phyloP scores from a whole-genome alignment of 2,888 invertebrate species.

The Alitta virens region DNA sequence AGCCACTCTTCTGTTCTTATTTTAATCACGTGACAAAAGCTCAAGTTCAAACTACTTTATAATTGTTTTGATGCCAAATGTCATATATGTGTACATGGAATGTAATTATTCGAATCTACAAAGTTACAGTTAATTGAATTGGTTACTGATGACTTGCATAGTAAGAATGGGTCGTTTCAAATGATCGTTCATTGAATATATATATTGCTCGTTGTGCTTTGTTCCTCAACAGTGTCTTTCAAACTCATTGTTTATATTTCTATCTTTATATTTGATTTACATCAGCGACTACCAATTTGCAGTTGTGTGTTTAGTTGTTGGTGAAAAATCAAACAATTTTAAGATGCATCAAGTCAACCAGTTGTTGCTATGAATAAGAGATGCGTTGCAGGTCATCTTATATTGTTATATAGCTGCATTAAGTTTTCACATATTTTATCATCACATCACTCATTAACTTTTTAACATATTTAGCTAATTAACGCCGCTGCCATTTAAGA shows the following conservation, averaged over 20 bases:
- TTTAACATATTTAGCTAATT: too few relatives aligned
- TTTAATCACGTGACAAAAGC: conserved; percentile 17
- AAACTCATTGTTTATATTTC: conserved; percentile 18
- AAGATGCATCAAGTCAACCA: neutral
- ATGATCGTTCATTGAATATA: conserved; percentile 7
- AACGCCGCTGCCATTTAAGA: too few relatives aligned
- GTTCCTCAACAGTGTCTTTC: conserved; percentile 18
- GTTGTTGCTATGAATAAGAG: too few relatives aligned
- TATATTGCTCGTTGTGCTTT: conserved; percentile 18
- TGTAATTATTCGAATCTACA: conserved; percentile 15
- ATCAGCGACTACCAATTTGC: conserved; percentile 13
- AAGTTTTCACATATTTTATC: too few relatives aligned
- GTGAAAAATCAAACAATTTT: conserved; percentile 1
- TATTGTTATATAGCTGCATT: too few relatives aligned
- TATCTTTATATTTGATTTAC: conserved; percentile 20
- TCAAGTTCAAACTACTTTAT: conserved; percentile 20
- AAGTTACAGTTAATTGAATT: neutral
- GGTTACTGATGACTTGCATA: neutral
- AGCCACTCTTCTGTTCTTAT: conserved; percentile 3
- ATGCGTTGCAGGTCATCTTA: too few relatives aligned
- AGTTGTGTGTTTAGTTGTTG: neutral
- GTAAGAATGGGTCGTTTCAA: too few relatives aligned
- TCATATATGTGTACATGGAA: conserved; percentile 15
- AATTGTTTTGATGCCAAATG: conserved; percentile 20
- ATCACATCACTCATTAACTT: too few relatives aligned